Evolutionary conservation across 35 echinoderm and acorn worm genomes (phyloP), one percentile per base, ranked within the genome.

Genomic region (Diadema setosum): DNA sequence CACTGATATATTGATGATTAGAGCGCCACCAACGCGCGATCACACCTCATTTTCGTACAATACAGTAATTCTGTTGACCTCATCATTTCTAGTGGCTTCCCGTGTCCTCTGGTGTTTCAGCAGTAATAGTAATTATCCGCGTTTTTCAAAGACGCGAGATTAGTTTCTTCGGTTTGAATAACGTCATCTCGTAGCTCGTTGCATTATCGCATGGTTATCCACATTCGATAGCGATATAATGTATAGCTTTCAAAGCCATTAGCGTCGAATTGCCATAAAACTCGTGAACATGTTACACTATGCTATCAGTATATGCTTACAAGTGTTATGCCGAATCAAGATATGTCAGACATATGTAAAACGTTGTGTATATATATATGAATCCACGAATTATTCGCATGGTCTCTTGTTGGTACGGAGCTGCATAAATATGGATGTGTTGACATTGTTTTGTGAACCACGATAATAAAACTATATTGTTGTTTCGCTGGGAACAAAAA

Each of bases 401-500:
- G 14, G 63, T 67, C 30, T 33, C 63, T 32, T 67, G 63, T 67
- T 67, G 63, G 37, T 67, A 33, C n/a, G 18, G n/a, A 67, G 63
- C 37, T 67, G 63, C 63, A 67, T 67, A 26, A 67, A 15, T 25
- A n/a, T n/a, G 5, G 63, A 67, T 67, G 63, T 67, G 63, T 34
- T 67, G 30, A 26, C 30, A 33, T 14, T 33, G 30, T 26, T 67
- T 32, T 67, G 63, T 67, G 30, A 34, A 67, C 63, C 25, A 67
- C 63, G 63, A 67, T 67, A 67, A 67, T 67, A 67, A 67, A 67
- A 67, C 30, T 63, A 67, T 67, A 67, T 67, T 67, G 63, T 67
- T 18, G 27, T 33, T 26, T 67, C 63, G 63, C 63, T 67, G 63
- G 37, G 16, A 67, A 0, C 20, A 55, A 55, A 11, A 29, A 29